Evolutionary conservation across 2,888 invertebrate genomes (phyloP).

Genomic region (Gymnoscelis rufifasciata): DNA sequence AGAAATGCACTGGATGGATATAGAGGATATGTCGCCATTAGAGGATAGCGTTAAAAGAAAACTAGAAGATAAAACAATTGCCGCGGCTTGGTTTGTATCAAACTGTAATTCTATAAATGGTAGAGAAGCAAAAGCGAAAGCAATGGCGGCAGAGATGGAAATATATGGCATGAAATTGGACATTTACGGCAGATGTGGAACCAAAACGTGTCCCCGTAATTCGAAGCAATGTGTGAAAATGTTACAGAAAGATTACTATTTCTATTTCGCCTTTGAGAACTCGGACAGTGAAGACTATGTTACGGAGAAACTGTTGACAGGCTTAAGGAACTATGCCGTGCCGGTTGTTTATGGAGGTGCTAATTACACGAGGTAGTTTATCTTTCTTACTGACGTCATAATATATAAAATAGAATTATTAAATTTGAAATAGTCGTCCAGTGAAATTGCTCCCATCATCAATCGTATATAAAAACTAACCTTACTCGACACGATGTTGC

Average conservation of each 20-base stretch:
- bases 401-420: no score
- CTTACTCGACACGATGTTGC: no score
- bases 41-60: constrained; percentile 25
- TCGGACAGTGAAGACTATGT: constrained; percentile 48
- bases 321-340: constrained; percentile 74
- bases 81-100: constrained; percentile 14
- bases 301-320: constrained; percentile 46
- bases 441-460: no score
- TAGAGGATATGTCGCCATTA: constrained; percentile 40
- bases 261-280: constrained; percentile 53
- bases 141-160: neutral
- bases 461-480: no score
- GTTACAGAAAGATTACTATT: constrained; percentile 41
- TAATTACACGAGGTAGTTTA: constrained; percentile 58
- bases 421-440: no score
- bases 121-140: neutral
- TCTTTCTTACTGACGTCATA: neutral
- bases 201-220: neutral
- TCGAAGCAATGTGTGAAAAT: neutral
- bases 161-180: neutral
- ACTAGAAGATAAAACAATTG: constrained; percentile 11
- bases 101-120: neutral
- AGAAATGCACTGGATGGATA: constrained; percentile 36
- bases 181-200: neutral
- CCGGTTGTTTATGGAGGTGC: constrained; percentile 82